Evolutionary conservation across 1,140 invertebrate species (phyloP).

Genomic region (Aphis gossypii): DNA sequence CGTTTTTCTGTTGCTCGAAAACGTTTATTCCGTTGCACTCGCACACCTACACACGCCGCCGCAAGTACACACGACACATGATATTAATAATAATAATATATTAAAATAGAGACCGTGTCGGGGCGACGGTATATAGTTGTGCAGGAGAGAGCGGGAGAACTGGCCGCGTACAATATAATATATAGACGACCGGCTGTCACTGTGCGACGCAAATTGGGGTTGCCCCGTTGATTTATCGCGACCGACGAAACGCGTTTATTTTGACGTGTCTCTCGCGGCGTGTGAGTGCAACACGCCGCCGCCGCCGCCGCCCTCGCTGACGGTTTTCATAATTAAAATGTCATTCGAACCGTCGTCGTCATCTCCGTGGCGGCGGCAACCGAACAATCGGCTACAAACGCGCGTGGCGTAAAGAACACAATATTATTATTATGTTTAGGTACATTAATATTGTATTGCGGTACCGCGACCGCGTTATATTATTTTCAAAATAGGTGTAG

Average conservation of each 20-base stretch:
- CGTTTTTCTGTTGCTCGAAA: not conserved
- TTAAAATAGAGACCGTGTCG: not conserved
- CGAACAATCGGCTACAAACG: not conserved
- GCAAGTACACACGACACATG: not conserved
- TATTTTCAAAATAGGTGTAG: not conserved
- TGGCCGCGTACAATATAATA: not conserved
- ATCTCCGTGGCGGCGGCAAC: not conserved
- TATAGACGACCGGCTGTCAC: conserved; percentile 33
- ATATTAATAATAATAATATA: conserved; percentile 6
- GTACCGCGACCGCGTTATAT: not conserved
- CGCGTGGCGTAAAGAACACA: not conserved
- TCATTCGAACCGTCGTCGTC: conserved; percentile 46
- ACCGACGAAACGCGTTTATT: conserved; percentile 39
- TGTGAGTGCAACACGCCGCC: not conserved
- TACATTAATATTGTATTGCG: not conserved
- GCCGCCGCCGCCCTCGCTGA: conserved; percentile 32
- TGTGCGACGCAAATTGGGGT: conserved; percentile 46
- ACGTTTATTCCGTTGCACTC: not conserved
- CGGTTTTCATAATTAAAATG: conserved; percentile 57
- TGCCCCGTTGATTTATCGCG: conserved; percentile 54
- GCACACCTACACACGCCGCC: not conserved
- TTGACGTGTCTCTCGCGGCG: not conserved
- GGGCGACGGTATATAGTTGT: not conserved
- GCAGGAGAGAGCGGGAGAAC: not conserved
- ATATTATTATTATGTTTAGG: not conserved